Conservation (phyloP, 2,888 invertebrate species). For the Nycteola revayana region DNA sequence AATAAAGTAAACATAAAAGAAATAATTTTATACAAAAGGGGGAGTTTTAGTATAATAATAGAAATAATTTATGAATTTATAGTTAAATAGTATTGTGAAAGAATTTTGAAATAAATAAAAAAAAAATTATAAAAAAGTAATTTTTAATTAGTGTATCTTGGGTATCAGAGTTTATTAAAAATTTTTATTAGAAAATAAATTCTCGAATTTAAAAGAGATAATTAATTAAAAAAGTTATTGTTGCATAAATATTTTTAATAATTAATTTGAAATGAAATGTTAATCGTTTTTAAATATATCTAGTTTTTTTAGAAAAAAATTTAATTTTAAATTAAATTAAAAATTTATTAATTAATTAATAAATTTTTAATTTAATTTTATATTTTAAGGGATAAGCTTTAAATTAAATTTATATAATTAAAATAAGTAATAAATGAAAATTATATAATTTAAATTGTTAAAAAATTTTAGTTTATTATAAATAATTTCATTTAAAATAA, state of each 20-base stretch:
- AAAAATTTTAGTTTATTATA: constrained; percentile 76
- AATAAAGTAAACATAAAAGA: constrained; percentile 65
- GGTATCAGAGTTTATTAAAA: constrained; percentile 87
- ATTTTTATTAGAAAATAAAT: constrained; percentile 56
- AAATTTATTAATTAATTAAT: constrained; percentile 47
- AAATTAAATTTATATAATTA: constrained; percentile 78
- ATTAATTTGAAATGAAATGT: constrained; percentile 84
- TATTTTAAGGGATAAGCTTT: constrained; percentile 83
- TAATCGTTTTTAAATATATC: constrained; percentile 86
- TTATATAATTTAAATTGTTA: constrained; percentile 82
- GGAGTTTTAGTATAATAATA: constrained; percentile 71
- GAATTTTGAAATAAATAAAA: constrained; percentile 79
- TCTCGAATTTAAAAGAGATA: constrained; percentile 85
- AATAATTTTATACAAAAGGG: constrained; percentile 59
- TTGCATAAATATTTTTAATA: constrained; percentile 83
- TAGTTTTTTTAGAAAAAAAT: constrained; percentile 85
- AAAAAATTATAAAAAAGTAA: constrained; percentile 72
- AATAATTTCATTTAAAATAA: constrained; percentile 59
- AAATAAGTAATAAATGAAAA: constrained; percentile 51
- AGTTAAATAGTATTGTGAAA: constrained; percentile 80
- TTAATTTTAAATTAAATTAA: constrained; percentile 70
- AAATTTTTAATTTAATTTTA: constrained; percentile 52
- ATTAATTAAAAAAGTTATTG: constrained; percentile 81
- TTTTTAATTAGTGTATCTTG: constrained; percentile 85
- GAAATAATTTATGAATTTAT: constrained; percentile 80